Percentiles rank a stretch among this genome's conserved stretches.
These are phyloP conservation scores for Zaprionus lachaisei DNA, from an alignment of 1,140 invertebrate species.

Conservation along the genomic window DNA sequence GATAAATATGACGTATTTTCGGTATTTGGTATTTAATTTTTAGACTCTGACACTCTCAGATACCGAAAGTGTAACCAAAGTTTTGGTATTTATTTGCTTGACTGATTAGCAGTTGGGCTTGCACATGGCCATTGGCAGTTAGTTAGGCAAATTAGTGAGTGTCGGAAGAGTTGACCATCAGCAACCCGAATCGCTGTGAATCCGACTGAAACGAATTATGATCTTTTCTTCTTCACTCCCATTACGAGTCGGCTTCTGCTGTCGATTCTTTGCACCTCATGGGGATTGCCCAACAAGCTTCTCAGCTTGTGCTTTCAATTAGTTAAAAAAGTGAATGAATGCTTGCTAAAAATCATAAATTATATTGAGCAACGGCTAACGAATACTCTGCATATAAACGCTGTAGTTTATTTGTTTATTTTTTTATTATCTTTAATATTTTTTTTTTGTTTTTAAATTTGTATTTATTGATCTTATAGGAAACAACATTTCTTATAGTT, in stretches of 20 bases:
- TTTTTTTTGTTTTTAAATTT: no score
- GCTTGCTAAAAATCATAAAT: background rate
- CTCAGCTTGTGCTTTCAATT: constrained; percentile 37
- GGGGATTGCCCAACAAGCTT: constrained; percentile 35
- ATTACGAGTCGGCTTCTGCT: constrained; percentile 5
- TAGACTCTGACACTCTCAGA: constrained; percentile 6
- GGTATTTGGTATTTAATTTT: constrained; percentile 7
- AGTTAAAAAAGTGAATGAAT: constrained; percentile 25
- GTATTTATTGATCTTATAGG: no score
- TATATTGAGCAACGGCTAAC: background rate
- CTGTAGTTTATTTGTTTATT: background rate
- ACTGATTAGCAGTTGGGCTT: constrained; percentile 62
- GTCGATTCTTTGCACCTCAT: constrained; percentile 26
- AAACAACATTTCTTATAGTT: no score
- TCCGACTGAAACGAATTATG: background rate
- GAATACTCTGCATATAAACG: constrained; percentile 6
- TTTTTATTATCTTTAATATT: background rate
- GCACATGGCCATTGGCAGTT: constrained; percentile 38
- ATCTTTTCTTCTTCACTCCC: constrained; percentile 10
- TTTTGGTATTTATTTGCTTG: constrained; percentile 49
- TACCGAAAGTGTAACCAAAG: constrained; percentile 39
- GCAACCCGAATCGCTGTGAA: constrained; percentile 1
- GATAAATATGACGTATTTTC: constrained; percentile 39
- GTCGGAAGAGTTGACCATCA: constrained; percentile 46
- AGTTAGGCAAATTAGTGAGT: constrained; percentile 34